Evolutionary conservation across 2,888 invertebrate species (phyloP).

Genomic region (Alentia gelatinosa): DNA sequence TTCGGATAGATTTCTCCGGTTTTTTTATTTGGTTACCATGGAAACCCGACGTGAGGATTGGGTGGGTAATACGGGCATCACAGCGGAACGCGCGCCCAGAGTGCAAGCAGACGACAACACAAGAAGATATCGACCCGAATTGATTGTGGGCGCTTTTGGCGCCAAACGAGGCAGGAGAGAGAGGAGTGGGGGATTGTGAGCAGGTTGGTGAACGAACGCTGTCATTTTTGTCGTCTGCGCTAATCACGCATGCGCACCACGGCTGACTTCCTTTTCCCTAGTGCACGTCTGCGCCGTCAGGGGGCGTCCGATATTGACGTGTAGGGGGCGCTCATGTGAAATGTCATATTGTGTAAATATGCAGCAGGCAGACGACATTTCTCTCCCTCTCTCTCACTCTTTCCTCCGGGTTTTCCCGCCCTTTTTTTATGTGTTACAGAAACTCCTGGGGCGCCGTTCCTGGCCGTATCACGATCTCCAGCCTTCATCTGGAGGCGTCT

Average conservation of each 20-base stretch:
- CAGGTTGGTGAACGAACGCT: constrained; percentile 19
- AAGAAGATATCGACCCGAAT: constrained; percentile 38
- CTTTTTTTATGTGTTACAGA: not conserved
- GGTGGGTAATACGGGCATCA: not conserved
- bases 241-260: constrained; percentile 52
- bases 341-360: constrained; percentile 53
- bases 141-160: constrained; percentile 39
- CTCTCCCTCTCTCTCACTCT: not conserved
- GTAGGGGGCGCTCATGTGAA: constrained; percentile 40
- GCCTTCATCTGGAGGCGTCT: not conserved
- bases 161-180: constrained; percentile 9
- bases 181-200: not conserved
- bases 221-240: constrained; percentile 50
- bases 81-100: not conserved
- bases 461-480: not conserved
- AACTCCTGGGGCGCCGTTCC: not conserved
- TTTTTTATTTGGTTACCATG: not conserved
- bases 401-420: not conserved
- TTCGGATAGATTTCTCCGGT: not conserved
- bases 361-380: not conserved
- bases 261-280: constrained; percentile 31
- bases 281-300: constrained; percentile 39
- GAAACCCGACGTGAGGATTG: not conserved
- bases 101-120: constrained; percentile 15
- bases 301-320: constrained; percentile 30